Conservation (phyloP, 1,140 invertebrate species). For the Cepaea nemoralis region DNA sequence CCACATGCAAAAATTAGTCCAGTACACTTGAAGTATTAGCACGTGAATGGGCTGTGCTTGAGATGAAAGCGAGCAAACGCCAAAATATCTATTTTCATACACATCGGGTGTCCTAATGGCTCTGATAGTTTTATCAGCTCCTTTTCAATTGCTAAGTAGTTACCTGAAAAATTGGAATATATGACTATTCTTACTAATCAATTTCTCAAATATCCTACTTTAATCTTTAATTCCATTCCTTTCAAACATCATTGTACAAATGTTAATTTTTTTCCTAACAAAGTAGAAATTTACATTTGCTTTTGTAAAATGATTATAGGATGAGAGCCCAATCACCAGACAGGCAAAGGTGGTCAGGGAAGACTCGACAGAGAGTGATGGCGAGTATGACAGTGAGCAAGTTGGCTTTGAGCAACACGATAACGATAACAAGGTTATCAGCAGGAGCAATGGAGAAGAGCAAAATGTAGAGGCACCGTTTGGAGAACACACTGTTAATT, state of each 20-base stretch:
- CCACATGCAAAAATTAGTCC: no score
- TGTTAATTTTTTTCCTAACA: neutral
- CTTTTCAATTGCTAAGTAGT: neutral
- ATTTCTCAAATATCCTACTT: no score
- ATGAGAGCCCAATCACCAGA: neutral
- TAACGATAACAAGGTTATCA: neutral
- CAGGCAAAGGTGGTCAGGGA: neutral
- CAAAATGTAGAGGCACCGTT: neutral
- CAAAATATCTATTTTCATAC: no score
- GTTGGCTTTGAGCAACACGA: neutral
- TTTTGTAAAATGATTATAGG: neutral
- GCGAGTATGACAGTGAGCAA: neutral
- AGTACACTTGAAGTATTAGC: no score
- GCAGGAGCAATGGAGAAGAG: neutral
- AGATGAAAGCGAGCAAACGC: no score
- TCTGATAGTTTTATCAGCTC: no score
- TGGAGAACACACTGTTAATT: neutral
- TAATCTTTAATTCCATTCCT: neutral
- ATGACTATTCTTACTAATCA: neutral
- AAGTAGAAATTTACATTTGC: neutral
- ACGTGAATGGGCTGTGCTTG: no score
- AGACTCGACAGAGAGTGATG: neutral
- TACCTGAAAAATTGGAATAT: neutral
- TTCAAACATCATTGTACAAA: neutral
- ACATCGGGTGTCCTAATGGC: no score